phyloP scores from a whole-genome alignment of 1,140 invertebrate species.

The Bombus superbus region DNA sequence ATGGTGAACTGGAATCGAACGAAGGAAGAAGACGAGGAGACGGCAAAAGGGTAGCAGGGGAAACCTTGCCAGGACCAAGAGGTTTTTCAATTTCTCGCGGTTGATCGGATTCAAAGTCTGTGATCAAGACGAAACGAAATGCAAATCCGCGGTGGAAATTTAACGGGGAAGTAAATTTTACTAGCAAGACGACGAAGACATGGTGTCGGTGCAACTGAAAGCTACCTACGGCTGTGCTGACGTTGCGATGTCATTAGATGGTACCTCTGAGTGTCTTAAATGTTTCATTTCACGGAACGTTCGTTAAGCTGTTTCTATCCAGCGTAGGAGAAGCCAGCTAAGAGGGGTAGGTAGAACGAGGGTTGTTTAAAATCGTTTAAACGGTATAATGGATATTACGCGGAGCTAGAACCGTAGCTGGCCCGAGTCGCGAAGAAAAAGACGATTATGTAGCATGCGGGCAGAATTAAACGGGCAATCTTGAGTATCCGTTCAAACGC shows the following conservation, averaged over 20 bases:
- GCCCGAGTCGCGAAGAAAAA: not conserved
- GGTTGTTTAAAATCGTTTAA: slow-evolving; percentile 40
- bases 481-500: slow-evolving; percentile 24
- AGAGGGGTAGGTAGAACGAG: not conserved
- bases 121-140: not conserved
- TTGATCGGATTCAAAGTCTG: slow-evolving; percentile 3
- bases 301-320: slow-evolving; percentile 38
- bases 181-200: not conserved
- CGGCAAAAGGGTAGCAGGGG: not conserved
- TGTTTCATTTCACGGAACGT: slow-evolving; percentile 34
- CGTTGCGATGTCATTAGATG: slow-evolving; percentile 19
- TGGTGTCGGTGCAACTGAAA: slow-evolving; percentile 24
- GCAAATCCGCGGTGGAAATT: slow-evolving; percentile 30
- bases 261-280: slow-evolving; percentile 28
- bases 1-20: not conserved
- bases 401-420: not conserved
- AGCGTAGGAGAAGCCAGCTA: not conserved
- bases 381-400: slow-evolving; percentile 42
- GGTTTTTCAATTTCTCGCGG: slow-evolving; percentile 2
- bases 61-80: not conserved
- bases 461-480: slow-evolving; percentile 30
- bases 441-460: slow-evolving; percentile 8
- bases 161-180: slow-evolving; percentile 11
- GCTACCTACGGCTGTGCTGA: not conserved
- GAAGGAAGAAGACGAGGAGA: not conserved